Evolutionary conservation across 2,113 vertebrate species (phyloP), one percentile per base, ranked within the genome.

Genomic region (Eubucco bourcierii): DNA sequence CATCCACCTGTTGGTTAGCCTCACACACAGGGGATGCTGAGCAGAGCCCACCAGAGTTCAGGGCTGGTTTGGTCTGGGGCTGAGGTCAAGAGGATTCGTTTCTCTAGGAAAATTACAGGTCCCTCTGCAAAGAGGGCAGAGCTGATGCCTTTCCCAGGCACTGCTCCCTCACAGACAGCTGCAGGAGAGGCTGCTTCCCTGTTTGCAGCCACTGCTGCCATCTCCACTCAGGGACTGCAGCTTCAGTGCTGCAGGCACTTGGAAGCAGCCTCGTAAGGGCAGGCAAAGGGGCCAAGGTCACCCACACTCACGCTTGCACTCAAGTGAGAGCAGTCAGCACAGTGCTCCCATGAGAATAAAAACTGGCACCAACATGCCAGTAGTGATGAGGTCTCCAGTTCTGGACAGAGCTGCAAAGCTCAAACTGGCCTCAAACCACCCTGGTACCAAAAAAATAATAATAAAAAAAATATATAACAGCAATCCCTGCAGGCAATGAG

Each of bases 31-130:
- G 1, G 19, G 24, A 47, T 19, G 77, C 39, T 0, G 6, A 56
- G 52, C 0, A 0, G 33, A 55, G 46, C 47, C 58, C 1, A 1
- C 3, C 3, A 6, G 37, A 70, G 39, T 0, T 44, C 34, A 14
- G 68, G 47, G 11, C 1, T 58, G 58, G 8, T 25, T 81, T 25
- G 4, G 28, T 6, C 50, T 18, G 3, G n/a, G 39, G 37, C 80
- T 72, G 73, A 79, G 63, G 39, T 39, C 71, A 44, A 27, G 44
- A 58, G 63, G 0, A 4, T 3, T 1, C 6, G 0, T n/a, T 88
- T 53, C 44, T 44, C 63, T 24, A 4, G 47, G 67, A 70, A 59
- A 71, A 85, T 12, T 0, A 16, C 7, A 7, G 14, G 74, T 25
- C 61, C 24, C 75, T 17, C 24, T 25, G 81, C 71, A 20, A 14